Conservation (phyloP, 2,113 vertebrate species). For the Oryzias curvinotus region DNA sequence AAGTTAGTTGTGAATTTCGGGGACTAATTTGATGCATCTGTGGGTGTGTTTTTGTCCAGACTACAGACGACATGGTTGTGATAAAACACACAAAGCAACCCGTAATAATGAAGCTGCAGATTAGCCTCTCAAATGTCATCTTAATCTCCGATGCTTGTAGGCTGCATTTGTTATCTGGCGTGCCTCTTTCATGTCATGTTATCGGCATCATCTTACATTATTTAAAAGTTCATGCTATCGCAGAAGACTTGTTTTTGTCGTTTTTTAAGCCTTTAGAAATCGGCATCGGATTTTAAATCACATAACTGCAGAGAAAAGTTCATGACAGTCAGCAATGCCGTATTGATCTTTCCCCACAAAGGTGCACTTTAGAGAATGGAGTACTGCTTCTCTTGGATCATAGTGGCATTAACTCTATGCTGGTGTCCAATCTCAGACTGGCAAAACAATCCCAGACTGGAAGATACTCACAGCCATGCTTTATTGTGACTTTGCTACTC, state of each 20-base stretch:
- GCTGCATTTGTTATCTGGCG: neutral
- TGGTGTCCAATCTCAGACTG: neutral
- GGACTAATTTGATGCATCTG: slow-evolving; percentile 8
- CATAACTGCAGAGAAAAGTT: neutral
- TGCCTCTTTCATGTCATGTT: neutral
- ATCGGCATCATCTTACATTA: neutral
- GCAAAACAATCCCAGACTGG: neutral
- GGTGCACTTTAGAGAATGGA: slow-evolving; percentile 2
- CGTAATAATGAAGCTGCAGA: too few relatives aligned
- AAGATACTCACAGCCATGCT: neutral
- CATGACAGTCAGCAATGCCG: neutral
- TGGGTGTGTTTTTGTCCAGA: slow-evolving; percentile 4
- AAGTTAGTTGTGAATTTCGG: slow-evolving; percentile 4
- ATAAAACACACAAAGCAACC: too few relatives aligned
- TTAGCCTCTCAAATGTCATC: too few relatives aligned
- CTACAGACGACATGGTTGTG: too few relatives aligned
- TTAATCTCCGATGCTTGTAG: too few relatives aligned
- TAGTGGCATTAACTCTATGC: neutral
- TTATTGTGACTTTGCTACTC: neutral
- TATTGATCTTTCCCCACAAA: neutral
- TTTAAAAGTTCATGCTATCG: neutral
- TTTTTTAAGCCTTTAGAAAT: neutral
- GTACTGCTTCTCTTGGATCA: neutral
- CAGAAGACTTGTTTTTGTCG: neutral
- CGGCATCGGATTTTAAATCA: neutral